These are phyloP conservation scores for Pangasius krempfi DNA, from an alignment of 2,797 vertebrate species.

Conservation along the genomic window DNA sequence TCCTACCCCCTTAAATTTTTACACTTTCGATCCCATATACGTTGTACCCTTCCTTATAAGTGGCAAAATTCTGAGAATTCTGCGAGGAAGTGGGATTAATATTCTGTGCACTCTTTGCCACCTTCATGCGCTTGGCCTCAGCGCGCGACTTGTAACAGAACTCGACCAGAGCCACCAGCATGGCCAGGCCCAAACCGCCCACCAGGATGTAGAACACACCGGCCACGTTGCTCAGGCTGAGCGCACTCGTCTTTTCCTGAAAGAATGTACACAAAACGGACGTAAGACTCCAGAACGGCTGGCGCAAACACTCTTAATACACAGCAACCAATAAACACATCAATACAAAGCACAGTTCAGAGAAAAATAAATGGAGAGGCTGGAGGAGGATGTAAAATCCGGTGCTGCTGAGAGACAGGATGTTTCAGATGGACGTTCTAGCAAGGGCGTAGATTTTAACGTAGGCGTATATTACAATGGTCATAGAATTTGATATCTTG, in stretches of 20 bases:
- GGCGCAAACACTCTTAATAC: constrained; percentile 20
- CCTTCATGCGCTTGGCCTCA: constrained; percentile 99
- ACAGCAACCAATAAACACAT: constrained; percentile 30
- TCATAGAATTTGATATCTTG: not conserved
- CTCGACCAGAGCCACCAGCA: constrained; percentile 99
- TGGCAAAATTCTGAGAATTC: constrained; percentile 99
- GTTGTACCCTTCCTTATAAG: constrained; percentile 99
- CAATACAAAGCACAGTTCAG: constrained; percentile 16
- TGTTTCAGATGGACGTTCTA: not conserved
- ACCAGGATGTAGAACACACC: constrained; percentile 99
- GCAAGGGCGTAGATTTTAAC: not conserved
- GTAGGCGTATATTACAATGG: not conserved
- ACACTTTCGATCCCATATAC: constrained; percentile 99
- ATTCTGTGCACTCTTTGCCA: constrained; percentile 99
- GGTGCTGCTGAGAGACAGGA: constrained; percentile 1
- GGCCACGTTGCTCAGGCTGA: constrained; percentile 99
- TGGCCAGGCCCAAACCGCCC: constrained; percentile 98
- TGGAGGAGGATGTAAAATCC: not conserved
- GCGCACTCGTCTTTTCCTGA: constrained; percentile 99
- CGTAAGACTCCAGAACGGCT: constrained; percentile 70
- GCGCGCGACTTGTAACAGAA: constrained; percentile 99
- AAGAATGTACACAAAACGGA: constrained; percentile 78
- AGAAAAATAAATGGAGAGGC: constrained; percentile 2
- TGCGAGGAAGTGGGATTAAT: constrained; percentile 99
- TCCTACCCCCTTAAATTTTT: constrained; percentile 99